Percentiles rank a stretch among this genome's conserved stretches.
Conservation (phyloP, 30 jellyfish, hydroid and myxozoan genomes). For the Catostylus mosaicus region DNA sequence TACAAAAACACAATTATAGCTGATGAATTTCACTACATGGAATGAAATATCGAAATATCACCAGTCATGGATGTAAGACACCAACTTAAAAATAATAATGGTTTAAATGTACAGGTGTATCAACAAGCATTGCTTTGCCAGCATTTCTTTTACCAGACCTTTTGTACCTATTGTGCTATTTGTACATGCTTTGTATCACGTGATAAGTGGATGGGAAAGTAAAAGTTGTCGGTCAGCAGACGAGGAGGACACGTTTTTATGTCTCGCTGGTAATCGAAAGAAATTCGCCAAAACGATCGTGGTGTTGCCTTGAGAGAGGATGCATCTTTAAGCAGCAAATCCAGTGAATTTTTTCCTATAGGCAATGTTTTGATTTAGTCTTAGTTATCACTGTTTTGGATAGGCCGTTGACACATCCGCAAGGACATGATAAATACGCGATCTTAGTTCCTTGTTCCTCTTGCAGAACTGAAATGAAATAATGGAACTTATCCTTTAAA, state of each 20-base stretch:
- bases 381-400: too few relatives aligned
- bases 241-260: neutral
- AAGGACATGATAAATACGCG: neutral
- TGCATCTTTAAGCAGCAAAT: too few relatives aligned
- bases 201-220: neutral
- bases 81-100: neutral
- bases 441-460: neutral
- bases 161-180: neutral
- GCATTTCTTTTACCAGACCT: neutral
- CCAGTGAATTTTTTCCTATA: too few relatives aligned
- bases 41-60: too few relatives aligned
- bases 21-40: too few relatives aligned
- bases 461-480: neutral
- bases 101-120: constrained; percentile 1
- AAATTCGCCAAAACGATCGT: too few relatives aligned
- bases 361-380: too few relatives aligned
- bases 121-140: neutral
- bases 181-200: constrained; percentile 15
- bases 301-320: too few relatives aligned
- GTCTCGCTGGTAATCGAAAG: neutral
- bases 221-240: neutral
- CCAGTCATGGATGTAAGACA: too few relatives aligned
- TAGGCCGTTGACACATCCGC: too few relatives aligned
- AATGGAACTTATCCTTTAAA: neutral
- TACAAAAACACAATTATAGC: too few relatives aligned